Evolutionary conservation across 2,113 vertebrate species (phyloP), one percentile per base, ranked within the genome.

Genomic region (Piaya cayana): DNA sequence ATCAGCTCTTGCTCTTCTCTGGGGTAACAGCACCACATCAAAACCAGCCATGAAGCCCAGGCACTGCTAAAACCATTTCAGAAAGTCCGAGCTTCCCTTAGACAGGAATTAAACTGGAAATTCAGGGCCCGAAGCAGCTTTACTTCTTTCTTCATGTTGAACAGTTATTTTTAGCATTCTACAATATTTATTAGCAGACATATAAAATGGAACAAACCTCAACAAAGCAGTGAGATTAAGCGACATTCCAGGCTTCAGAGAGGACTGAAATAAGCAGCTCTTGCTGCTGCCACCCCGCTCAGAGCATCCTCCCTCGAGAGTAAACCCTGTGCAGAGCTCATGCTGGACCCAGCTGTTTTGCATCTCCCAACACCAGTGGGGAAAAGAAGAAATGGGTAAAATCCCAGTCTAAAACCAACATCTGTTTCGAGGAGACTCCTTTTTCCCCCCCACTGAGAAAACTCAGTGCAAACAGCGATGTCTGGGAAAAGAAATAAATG

Each of bases 141-240:
- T 85, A 52, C 84, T 59, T 39, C 78, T 60, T 47, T 32, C 89
- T 82, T 72, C 71, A 26, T 18, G 43, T 77, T 67, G 56, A 32
- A 67, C 47, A 12, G 82, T 64, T 94, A 94, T 96, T 95, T 94
- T 96, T 88, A 83, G 94, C 47, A 2, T 1, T 52, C 53, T 95
- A 80, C 78, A 91, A 89, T 95, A 95, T 94, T 95, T 93, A 93
- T 93, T 78, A 94, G 72, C 60, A 90, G 95, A 34, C 30, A 72
- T 69, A 86, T 9, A 86, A 96, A 84, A 64, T 80, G 79, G 93
- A 94, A n/a, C 64, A 87, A 92, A 74, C 75, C 70, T 69, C 90
- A 88, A 59, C 88, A 88, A 82, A 83, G 82, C 71, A 23, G 47
- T 0, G 9, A 88, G 88, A 90, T 64, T n/a, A 78, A 29, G 76